Percentiles rank a stretch among this genome's conserved stretches.
Conservation (phyloP, 2,888 invertebrate genomes). For the Vandiemenella viatica region DNA sequence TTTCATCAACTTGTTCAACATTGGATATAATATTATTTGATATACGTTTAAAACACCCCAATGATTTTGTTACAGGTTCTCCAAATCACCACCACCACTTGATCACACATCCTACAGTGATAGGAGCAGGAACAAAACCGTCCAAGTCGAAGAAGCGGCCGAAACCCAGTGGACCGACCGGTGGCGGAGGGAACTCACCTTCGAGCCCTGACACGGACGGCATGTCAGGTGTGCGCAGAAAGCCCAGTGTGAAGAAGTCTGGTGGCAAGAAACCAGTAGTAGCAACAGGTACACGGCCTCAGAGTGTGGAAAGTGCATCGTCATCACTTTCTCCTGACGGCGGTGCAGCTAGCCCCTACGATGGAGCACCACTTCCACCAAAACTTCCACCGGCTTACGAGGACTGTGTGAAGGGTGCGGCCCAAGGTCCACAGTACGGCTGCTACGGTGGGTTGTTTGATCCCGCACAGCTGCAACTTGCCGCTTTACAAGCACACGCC, state of each 20-base stretch:
- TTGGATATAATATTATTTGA: background rate
- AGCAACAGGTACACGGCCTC: slow-evolving; percentile 37
- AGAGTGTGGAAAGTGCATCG: slow-evolving; percentile 37
- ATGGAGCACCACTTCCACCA: slow-evolving; percentile 47
- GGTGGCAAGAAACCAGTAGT: slow-evolving; percentile 36
- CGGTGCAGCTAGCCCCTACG: slow-evolving; percentile 55
- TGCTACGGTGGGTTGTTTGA: slow-evolving; percentile 29
- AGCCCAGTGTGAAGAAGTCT: slow-evolving; percentile 67
- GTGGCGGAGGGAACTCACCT: slow-evolving; percentile 30
- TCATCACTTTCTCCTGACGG: slow-evolving; percentile 28
- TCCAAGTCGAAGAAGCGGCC: slow-evolving; percentile 61
- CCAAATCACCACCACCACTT: slow-evolving; percentile 60
- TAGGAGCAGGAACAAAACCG: slow-evolving; percentile 45
- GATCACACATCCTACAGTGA: slow-evolving; percentile 72
- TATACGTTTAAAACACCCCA: background rate
- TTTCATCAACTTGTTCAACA: background rate
- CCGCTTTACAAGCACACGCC: slow-evolving; percentile 28
- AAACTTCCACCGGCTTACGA: slow-evolving; percentile 82
- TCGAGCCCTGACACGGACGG: slow-evolving; percentile 54
- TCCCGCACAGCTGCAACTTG: slow-evolving; percentile 6
- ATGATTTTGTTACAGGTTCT: slow-evolving; percentile 36
- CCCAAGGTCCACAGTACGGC: slow-evolving; percentile 46
- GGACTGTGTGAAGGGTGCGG: slow-evolving; percentile 64
- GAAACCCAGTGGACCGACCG: slow-evolving; percentile 35
- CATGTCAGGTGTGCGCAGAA: slow-evolving; percentile 42